phyloP scores from a whole-genome alignment of 2,888 invertebrate species.

The Hirtodrosophila histrioides region DNA sequence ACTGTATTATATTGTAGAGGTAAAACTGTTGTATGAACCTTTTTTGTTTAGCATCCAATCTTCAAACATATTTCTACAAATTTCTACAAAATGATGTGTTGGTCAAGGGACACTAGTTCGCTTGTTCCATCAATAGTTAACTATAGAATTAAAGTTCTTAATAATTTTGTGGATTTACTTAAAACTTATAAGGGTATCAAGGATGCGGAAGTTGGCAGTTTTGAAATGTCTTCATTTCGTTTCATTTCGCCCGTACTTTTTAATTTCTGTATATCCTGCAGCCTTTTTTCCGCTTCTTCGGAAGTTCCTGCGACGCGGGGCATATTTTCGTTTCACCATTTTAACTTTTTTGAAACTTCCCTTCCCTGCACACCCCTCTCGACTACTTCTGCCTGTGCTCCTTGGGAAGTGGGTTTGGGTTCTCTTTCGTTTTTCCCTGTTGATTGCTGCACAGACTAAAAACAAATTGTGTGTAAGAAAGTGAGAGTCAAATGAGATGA shows the following conservation, averaged over 20 bases:
- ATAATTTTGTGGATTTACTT: no score
- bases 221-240: slow-evolving; percentile 35
- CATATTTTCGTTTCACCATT: slow-evolving; percentile 44
- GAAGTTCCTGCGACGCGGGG: slow-evolving; percentile 19
- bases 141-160: no score
- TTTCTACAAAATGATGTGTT: no score
- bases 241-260: slow-evolving; percentile 53
- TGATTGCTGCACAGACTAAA: slow-evolving; percentile 48
- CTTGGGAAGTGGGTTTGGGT: no score
- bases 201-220: neutral
- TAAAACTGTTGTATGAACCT: no score
- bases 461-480: slow-evolving; percentile 57
- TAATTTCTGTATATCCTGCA: slow-evolving; percentile 67
- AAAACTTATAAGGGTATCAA: slow-evolving; percentile 3
- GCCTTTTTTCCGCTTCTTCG: slow-evolving; percentile 41
- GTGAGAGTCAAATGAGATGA: slow-evolving; percentile 36
- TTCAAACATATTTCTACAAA: no score
- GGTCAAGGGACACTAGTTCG: no score
- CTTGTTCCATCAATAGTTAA: no score
- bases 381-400: no score
- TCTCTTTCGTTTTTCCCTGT: neutral
- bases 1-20: no score
- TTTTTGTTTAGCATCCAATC: no score
- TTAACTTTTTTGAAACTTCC: slow-evolving; percentile 47
- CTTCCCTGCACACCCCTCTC: no score